These are phyloP conservation scores for Bufotes viridis DNA, from an alignment of 2,797 vertebrate genomes.

Conservation along the genomic window DNA sequence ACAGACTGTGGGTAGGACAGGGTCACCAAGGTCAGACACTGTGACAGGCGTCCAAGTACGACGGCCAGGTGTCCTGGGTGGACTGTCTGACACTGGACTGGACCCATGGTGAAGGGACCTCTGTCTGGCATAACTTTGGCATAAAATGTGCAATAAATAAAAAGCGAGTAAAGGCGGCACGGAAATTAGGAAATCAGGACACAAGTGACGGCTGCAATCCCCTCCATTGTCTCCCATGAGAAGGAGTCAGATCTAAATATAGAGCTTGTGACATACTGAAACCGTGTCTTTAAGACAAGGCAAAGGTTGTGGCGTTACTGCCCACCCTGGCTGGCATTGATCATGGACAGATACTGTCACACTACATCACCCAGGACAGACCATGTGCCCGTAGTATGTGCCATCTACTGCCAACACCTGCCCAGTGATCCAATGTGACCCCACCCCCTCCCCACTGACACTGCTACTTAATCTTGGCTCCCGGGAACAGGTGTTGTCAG, in stretches of 20 bases:
- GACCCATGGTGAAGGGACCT: not conserved
- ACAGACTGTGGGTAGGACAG: not conserved
- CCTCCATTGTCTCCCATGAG: not conserved
- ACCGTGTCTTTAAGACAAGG: not conserved
- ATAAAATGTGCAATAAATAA: no score
- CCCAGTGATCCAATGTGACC: not conserved
- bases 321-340: not conserved
- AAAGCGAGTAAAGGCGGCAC: no score
- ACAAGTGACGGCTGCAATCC: conserved; percentile 15
- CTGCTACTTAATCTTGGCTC: no score
- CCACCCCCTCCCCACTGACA: no score
- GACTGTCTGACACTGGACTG: not conserved
- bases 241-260: conserved; percentile 7
- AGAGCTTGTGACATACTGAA: not conserved
- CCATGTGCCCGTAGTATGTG: not conserved
- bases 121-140: conserved; percentile 25
- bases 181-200: conserved; percentile 19
- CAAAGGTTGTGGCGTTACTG: not conserved
- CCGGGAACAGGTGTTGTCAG: no score
- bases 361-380: not conserved
- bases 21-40: conserved; percentile 24
- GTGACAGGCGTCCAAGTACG: conserved; percentile 6
- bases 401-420: not conserved
- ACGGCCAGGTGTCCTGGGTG: not conserved
- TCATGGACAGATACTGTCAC: not conserved